Conservation (phyloP, 2,888 invertebrate genomes). For the Ecdyonurus torrentis region DNA sequence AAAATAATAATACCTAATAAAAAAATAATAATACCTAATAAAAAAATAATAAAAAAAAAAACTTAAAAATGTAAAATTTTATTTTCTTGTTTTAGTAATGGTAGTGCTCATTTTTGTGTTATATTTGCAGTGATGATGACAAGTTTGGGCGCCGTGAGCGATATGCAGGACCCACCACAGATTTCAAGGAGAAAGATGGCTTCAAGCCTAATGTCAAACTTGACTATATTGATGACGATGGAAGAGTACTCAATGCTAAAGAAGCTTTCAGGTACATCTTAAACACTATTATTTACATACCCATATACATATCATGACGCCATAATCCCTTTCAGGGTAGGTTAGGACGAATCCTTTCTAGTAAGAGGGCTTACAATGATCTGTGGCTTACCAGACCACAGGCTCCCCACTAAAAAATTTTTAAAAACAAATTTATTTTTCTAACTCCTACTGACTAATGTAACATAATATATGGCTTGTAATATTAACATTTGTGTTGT, state of each 20-base stretch:
- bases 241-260: conserved; percentile 78
- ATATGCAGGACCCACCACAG: conserved; percentile 68
- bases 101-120: conserved; percentile 6
- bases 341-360: too few species aligned
- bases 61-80: background rate
- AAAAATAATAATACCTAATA: too few species aligned
- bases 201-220: conserved; percentile 90
- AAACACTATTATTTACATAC: background rate
- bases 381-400: too few species aligned
- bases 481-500: conserved; percentile 4
- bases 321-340: too few species aligned
- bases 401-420: background rate
- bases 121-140: conserved; percentile 62
- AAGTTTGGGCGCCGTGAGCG: conserved; percentile 52
- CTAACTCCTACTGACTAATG: background rate
- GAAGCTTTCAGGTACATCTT: conserved; percentile 61
- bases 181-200: conserved; percentile 79
- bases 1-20: too few species aligned
- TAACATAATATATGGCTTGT: background rate
- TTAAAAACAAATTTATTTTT: background rate
- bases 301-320: too few species aligned
- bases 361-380: too few species aligned
- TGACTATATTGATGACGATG: conserved; percentile 95
- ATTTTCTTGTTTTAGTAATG: background rate
- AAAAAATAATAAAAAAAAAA: background rate